A percentile compares a stretch with the other conserved stretches of the same genome.
Conservation (phyloP, 2,797 vertebrate species). For the Tragopan temminckii region DNA sequence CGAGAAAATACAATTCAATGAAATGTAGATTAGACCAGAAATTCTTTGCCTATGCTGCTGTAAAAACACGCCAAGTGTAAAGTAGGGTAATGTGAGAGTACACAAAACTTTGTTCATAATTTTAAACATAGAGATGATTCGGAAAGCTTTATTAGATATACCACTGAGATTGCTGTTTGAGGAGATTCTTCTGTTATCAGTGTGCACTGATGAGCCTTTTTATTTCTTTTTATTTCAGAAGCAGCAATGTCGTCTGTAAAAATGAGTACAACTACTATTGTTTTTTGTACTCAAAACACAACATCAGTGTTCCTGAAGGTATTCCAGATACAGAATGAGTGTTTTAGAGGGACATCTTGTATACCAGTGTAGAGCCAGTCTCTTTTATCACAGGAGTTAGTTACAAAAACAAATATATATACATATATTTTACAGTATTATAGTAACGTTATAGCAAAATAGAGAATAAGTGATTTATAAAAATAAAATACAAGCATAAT, state of each 20-base stretch:
- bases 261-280: accelerated
- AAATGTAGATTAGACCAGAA: neutral
- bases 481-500: constrained; percentile 11
- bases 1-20: neutral
- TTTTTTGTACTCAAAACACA: neutral
- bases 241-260: neutral
- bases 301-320: neutral
- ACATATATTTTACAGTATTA: neutral
- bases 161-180: neutral
- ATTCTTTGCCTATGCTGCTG: neutral
- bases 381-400: neutral
- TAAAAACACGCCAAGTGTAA: neutral
- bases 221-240: neutral
- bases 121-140: neutral
- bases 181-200: neutral
- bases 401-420: neutral
- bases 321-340: neutral
- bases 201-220: neutral
- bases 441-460: neutral
- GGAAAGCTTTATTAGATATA: neutral
- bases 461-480: neutral
- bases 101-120: neutral
- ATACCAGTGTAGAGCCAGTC: accelerated
- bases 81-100: neutral
- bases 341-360: neutral